Base-by-base conservation (phyloP, 2,113 vertebrate species). In the Cavia aperea region DNA sequence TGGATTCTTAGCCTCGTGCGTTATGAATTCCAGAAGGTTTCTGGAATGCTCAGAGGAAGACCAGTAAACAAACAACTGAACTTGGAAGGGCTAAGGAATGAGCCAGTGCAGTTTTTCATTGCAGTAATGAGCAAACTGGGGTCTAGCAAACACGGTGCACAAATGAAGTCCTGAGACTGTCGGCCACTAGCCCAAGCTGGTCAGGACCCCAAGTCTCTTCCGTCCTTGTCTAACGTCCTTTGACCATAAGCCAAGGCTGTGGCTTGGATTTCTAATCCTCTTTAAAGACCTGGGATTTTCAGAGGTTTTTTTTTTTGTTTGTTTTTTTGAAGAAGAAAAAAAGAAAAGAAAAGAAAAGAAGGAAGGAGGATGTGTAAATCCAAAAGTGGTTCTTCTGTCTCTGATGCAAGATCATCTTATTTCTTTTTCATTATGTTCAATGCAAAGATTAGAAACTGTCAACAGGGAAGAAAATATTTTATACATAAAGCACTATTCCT, bases 1-100 rank as follows among this genome's bases (percentile, higher is more conserved):
- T 72, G 93, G 88, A 91, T 46, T 81, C 33, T 26, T 29, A 83
- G 54, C 18, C 65, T 29, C 33, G 65, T 23, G 79, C 65, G 60
- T 89, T 72, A 85, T 7, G 5, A 15, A 85, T 70, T 70, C 68
- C 68, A n/a, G 68, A 94, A 90, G 56, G 66, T 81, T 88, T 93
- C 49, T 58, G 65, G 62, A 90, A 89, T 86, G 93, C 65, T 91
- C 81, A 56, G 78, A 87, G 31, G 72, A 85, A 72, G 91, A 81
- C 63, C 65, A 54, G 56, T 62, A 75, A 85, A 49, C 36, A 60
- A 95, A 26, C 72, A 93, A 19, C 51, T 62, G 77, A 73, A 46
- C 79, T 73, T 49, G 82, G n/a, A 73, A 85, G 49, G 65, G 66
- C 15, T 51, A 5, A 91, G 43, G 16, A 58, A 43, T 63, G 39